Percentiles rank a stretch among this genome's conserved stretches.
These are phyloP conservation scores for Aphidoletes aphidimyza DNA, from an alignment of 2,888 invertebrate species.

Conservation along the genomic window DNA sequence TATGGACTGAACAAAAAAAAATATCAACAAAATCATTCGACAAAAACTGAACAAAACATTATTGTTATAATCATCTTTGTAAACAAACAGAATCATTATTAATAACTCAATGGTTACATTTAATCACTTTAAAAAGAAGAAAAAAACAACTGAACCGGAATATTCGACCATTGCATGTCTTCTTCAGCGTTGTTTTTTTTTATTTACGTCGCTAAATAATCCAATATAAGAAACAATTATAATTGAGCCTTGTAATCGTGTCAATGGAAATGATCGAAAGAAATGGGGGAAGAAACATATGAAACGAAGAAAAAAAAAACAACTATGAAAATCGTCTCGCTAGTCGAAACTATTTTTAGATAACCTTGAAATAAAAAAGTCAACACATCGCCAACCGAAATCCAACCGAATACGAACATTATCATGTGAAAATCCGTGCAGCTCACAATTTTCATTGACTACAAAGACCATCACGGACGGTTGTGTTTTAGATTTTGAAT, in stretches of 20 bases:
- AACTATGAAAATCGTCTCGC: neutral
- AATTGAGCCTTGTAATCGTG: neutral
- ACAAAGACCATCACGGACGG: too few relatives aligned
- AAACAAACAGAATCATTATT: neutral
- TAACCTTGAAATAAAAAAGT: slow-evolving; percentile 55
- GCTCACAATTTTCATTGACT: neutral
- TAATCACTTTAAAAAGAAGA: neutral
- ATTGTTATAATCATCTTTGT: neutral
- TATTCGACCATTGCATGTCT: neutral
- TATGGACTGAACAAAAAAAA: neutral
- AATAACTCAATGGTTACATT: neutral
- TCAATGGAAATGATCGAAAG: neutral
- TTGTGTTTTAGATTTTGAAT: too few relatives aligned
- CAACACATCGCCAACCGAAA: slow-evolving; percentile 9
- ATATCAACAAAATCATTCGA: too few relatives aligned
- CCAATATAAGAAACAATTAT: slow-evolving; percentile 7
- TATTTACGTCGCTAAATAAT: neutral
- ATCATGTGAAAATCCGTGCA: neutral
- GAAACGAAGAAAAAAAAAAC: neutral
- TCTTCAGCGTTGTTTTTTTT: neutral
- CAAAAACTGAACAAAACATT: too few relatives aligned
- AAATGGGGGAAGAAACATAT: neutral
- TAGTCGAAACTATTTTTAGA: slow-evolving; percentile 52
- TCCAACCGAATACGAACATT: neutral
- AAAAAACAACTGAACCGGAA: too few relatives aligned